Conservation (phyloP, 2,113 vertebrate genomes). For the Peromyscus polionotus region DNA sequence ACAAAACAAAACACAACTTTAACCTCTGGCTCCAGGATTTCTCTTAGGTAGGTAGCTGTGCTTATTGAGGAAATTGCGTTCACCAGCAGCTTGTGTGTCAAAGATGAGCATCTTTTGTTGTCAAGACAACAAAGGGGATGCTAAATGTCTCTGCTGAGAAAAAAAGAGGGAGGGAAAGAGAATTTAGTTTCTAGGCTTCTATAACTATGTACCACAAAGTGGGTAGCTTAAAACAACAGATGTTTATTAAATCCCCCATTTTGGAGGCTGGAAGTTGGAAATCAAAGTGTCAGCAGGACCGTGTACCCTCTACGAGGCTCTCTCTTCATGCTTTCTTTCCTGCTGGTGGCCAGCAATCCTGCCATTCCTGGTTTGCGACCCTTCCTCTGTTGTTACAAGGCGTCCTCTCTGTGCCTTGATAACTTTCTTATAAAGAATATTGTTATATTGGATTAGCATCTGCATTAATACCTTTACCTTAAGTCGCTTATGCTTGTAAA, state of each 20-base stretch:
- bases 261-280: constrained; percentile 15
- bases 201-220: neutral
- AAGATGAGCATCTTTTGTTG: constrained; percentile 1
- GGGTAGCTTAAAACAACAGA: constrained; percentile 11
- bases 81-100: neutral
- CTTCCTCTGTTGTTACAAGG: neutral
- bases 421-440: neutral
- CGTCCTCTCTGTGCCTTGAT: neutral
- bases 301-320: neutral
- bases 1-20: neutral
- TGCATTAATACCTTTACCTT: neutral
- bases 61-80: constrained; percentile 34
- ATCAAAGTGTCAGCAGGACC: neutral
- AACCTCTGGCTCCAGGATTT: constrained; percentile 25
- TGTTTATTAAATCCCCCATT: neutral
- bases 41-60: neutral
- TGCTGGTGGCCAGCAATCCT: neutral
- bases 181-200: neutral
- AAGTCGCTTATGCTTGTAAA: constrained; percentile 37
- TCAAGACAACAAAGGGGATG: constrained; percentile 24
- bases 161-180: constrained; percentile 21
- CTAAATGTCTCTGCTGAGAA: constrained; percentile 40
- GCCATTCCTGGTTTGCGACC: neutral
- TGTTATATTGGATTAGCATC: neutral
- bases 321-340: neutral